A percentile compares a stretch with the other conserved stretches of the same genome.
Conservation (phyloP, 2,888 invertebrate genomes). For the Hedychridium roseum region DNA sequence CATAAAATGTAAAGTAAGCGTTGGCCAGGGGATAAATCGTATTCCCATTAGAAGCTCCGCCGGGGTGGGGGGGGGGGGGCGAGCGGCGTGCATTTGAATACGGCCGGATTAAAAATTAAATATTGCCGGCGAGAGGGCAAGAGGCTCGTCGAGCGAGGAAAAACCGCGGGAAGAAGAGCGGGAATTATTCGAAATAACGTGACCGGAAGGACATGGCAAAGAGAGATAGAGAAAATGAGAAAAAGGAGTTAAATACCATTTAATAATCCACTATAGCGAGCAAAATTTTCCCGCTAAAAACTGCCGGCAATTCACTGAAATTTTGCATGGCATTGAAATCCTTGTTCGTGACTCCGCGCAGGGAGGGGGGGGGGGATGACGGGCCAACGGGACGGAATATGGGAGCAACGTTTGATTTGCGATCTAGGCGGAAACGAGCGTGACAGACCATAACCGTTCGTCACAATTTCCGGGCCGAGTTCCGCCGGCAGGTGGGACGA, state of each 20-base stretch:
- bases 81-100: conserved; percentile 56
- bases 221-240: conserved; percentile 6
- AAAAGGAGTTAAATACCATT: conserved; percentile 37
- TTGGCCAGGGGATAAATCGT: conserved; percentile 58
- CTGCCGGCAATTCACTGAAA: not conserved
- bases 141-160: conserved; percentile 42
- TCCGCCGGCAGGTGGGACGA: conserved; percentile 1
- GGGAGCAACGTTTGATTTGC: conserved; percentile 29
- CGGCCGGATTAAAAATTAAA: conserved; percentile 62
- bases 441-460: conserved; percentile 36
- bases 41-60: conserved; percentile 58
- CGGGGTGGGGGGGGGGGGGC: conserved; percentile 25
- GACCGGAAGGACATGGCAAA: not conserved
- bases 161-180: conserved; percentile 25
- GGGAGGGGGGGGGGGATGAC: no score
- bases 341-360: not conserved
- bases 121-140: conserved; percentile 46
- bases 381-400: conserved; percentile 17
- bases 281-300: conserved; percentile 21
- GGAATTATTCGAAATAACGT: conserved; percentile 18
- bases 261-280: conserved; percentile 34
- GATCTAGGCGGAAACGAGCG: conserved; percentile 16
- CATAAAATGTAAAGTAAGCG: conserved; percentile 59
- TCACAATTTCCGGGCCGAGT: conserved; percentile 34
- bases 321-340: conserved; percentile 20